A percentile compares a stretch with the other conserved stretches of the same genome.
These are phyloP conservation scores for Felis chaus DNA, from an alignment of 2,113 vertebrate genomes.

Conservation along the genomic window DNA sequence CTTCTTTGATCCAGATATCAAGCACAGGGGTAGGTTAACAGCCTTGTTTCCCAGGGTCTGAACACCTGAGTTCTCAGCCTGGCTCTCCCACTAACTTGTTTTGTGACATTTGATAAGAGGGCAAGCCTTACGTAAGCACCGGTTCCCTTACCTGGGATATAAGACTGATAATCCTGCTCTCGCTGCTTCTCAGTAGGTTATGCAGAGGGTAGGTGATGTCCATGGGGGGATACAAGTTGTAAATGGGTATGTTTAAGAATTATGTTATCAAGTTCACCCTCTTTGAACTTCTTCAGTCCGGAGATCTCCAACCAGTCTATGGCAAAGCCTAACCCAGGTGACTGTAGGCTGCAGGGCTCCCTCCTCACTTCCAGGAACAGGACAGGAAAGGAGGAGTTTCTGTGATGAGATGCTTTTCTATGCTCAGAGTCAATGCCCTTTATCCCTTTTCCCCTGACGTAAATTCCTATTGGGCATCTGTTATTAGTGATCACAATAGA, in stretches of 20 bases:
- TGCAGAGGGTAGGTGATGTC: too few species aligned
- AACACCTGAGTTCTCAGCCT: neutral
- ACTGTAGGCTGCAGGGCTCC: neutral
- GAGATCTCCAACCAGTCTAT: neutral
- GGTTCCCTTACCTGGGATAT: neutral
- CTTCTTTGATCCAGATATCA: neutral
- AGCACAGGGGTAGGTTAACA: neutral
- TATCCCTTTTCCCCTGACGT: rapidly evolving
- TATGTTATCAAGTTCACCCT: neutral
- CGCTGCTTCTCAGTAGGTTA: neutral
- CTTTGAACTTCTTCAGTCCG: neutral
- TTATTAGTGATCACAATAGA: too few species aligned
- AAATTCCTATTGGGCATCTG: neutral
- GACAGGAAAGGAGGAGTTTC: too few species aligned
- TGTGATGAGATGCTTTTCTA: neutral
- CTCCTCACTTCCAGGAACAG: neutral
- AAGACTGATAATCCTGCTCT: neutral
- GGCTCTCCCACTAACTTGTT: neutral
- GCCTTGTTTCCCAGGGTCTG: neutral
- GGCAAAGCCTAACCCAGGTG: neutral
- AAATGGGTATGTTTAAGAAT: neutral
- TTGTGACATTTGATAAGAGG: neutral
- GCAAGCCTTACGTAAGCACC: neutral
- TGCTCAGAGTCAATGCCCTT: neutral
- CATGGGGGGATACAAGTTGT: neutral